Conservation (phyloP, 2,113 vertebrate genomes). For the Harpagus bidentatus region DNA sequence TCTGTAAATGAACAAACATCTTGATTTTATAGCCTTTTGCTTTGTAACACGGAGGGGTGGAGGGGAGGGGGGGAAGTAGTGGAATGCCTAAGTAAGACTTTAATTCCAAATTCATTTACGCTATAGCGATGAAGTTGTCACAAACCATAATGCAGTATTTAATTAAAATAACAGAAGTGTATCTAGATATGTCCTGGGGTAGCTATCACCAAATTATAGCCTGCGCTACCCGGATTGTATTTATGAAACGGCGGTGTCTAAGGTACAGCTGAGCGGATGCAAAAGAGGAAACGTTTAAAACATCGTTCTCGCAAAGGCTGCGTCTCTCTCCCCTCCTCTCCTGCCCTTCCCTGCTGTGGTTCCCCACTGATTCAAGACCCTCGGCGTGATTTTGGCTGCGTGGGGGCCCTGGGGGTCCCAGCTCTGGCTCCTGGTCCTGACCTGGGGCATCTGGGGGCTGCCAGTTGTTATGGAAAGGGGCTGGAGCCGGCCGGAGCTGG, state of each 20-base stretch:
- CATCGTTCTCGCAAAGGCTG: neutral
- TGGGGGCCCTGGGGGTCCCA: neutral
- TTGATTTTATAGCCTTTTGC: slow-evolving; percentile 72
- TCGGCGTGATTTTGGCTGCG: neutral
- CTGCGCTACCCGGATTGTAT: slow-evolving; percentile 43
- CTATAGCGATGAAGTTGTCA: slow-evolving; percentile 68
- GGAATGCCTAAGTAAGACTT: slow-evolving; percentile 77
- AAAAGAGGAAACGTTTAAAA: slow-evolving; percentile 16
- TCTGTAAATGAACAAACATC: slow-evolving; percentile 75
- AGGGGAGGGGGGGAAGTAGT: slow-evolving; percentile 49
- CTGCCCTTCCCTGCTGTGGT: neutral
- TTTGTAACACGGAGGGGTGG: slow-evolving; percentile 64
- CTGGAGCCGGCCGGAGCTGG: neutral
- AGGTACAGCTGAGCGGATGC: slow-evolving; percentile 33
- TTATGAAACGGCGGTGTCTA: slow-evolving; percentile 41
- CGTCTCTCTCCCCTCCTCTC: neutral
- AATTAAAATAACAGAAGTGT: slow-evolving; percentile 76
- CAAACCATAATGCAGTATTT: slow-evolving; percentile 78
- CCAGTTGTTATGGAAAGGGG: slow-evolving; percentile 7
- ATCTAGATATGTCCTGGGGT: slow-evolving; percentile 71
- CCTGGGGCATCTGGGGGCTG: neutral
- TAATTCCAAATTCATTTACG: slow-evolving; percentile 75
- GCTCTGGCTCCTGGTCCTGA: neutral
- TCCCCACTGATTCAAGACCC: neutral
- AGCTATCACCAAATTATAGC: slow-evolving; percentile 65